Evolutionary conservation across 1,140 invertebrate genomes (phyloP), one percentile per base, ranked within the genome.

Genomic region (Drosophila mojavensis): DNA sequence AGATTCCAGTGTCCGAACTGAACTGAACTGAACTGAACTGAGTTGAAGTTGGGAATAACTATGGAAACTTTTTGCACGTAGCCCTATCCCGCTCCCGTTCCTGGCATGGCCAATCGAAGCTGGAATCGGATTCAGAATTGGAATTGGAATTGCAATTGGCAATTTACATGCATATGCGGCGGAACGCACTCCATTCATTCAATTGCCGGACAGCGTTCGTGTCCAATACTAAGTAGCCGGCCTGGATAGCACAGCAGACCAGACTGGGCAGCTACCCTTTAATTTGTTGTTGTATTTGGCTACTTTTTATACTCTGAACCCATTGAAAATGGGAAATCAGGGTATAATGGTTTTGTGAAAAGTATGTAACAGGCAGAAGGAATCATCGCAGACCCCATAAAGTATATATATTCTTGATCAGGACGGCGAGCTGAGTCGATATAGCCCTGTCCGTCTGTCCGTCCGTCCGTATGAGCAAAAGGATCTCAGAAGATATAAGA

Each of bases 161-260:
- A 80, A 85, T 85, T 85, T 85, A 85, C 81, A 85, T 85, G 81
- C 81, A 84, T 85, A 84, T 84, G 81, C 69, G 78, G 65, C 70
- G 58, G 74, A 85, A 85, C 81, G 81, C 81, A 85, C 81, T 85
- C 77, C 81, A 82, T 82, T 82, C 79, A 82, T 75, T 80, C 79
- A 82, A 81, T 82, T 78, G 75, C 75, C 55, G 74, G 58, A 65
- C 60, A 47, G 33, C 2, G 61, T 72, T 39, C 28, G 43, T 55
- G 78, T 71, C 56, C 62, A 67, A 84, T 77, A 75, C 74, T 80
- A 85, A 84, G 78, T 84, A 85, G 77, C 81, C 62, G 24, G 45
- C 61, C 53, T 2, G n/a, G 17, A 24, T 20, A 48, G 6, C 1
- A 13, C 41, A 43, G 41, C 1, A 5, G 4, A 17, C 48, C 48